Conservation (phyloP, 2,113 vertebrate species). For the Gnathonemus longibarbis region DNA sequence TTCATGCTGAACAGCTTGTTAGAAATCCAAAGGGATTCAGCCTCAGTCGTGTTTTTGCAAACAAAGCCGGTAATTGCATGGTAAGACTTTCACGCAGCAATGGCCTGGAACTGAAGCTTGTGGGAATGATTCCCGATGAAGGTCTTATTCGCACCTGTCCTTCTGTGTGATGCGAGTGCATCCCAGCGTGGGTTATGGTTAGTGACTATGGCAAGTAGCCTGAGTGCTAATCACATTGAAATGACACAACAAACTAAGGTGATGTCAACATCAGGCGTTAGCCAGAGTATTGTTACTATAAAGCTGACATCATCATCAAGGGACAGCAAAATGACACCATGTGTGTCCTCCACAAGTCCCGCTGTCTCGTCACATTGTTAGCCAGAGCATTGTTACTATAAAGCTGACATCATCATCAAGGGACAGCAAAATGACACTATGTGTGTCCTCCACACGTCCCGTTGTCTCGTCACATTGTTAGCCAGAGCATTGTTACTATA, state of each 20-base stretch:
- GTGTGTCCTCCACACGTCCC: neutral
- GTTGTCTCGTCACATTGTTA: neutral
- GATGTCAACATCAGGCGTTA: neutral
- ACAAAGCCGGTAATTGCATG: neutral
- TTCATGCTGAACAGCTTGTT: neutral
- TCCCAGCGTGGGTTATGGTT: neutral
- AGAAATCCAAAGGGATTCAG: neutral
- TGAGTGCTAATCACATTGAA: neutral
- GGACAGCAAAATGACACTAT: neutral
- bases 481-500: no score
- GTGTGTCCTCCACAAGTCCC: neutral
- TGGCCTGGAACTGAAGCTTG: neutral
- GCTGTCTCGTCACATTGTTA: no score
- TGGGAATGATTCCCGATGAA: neutral
- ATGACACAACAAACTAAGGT: neutral
- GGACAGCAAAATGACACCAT: neutral
- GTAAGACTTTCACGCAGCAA: neutral
- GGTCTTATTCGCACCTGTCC: neutral
- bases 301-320: neutral
- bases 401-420: neutral
- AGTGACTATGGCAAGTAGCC: neutral
- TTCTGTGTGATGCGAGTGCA: neutral
- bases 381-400: neutral
- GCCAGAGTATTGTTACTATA: neutral
- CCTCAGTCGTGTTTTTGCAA: neutral